Percentiles rank a stretch among this genome's conserved stretches.
Evolutionary conservation across 2,888 invertebrate species (phyloP).

Genomic region (Drosophila picticornis): DNA sequence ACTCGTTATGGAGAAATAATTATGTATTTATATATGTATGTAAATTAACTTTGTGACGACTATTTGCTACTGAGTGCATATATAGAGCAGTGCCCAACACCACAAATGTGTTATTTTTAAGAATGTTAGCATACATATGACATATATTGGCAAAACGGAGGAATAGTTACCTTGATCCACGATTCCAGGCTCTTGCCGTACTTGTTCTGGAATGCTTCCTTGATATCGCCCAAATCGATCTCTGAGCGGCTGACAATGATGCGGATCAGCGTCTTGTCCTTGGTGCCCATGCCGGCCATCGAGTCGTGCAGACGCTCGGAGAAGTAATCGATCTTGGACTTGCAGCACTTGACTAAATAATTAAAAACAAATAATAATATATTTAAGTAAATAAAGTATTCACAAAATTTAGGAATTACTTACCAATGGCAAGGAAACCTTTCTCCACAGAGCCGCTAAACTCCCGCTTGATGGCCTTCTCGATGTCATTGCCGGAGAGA

Average conservation of each 20-base stretch:
- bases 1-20: not conserved
- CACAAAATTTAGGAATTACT: slow-evolving; percentile 70
- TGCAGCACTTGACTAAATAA: slow-evolving; percentile 92
- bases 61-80: slow-evolving; percentile 19
- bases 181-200: slow-evolving; percentile 93
- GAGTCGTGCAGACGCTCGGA: slow-evolving; percentile 95
- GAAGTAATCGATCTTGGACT: slow-evolving; percentile 96
- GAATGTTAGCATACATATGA: slow-evolving; percentile 22
- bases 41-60: slow-evolving; percentile 2
- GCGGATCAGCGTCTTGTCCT: slow-evolving; percentile 96
- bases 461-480: slow-evolving; percentile 93
- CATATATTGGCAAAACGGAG: not conserved
- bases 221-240: slow-evolving; percentile 96
- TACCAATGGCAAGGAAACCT: slow-evolving; percentile 95
- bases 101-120: slow-evolving; percentile 22
- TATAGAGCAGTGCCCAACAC: slow-evolving; percentile 38
- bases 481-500: slow-evolving; percentile 92
- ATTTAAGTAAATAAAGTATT: not conserved
- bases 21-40: not conserved
- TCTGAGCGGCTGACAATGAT: slow-evolving; percentile 96
- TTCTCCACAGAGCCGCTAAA: slow-evolving; percentile 95
- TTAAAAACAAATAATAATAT: slow-evolving; percentile 3
- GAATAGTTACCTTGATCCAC: slow-evolving; percentile 91
- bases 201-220: slow-evolving; percentile 93
- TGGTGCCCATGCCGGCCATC: slow-evolving; percentile 95